phyloP scores from a whole-genome alignment of 2,888 invertebrate genomes.

The Tetragonisca angustula region DNA sequence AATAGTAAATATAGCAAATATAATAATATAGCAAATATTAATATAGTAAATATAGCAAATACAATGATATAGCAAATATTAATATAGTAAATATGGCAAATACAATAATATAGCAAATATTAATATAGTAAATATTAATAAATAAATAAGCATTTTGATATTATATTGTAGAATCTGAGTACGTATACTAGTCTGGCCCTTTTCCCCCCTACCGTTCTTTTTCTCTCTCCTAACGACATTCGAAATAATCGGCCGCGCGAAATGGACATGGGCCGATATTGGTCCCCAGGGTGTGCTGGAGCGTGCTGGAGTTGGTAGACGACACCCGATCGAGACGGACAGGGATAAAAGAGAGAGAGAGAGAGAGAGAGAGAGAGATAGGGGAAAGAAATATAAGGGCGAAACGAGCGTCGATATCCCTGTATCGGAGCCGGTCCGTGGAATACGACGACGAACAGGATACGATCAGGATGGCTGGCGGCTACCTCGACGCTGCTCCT shows the following conservation, averaged over 20 bases:
- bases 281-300: conserved; percentile 65
- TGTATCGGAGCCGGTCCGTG: conserved; percentile 18
- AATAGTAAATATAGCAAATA: too few species aligned
- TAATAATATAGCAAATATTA: too few species aligned
- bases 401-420: conserved; percentile 46
- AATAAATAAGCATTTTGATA: too few species aligned
- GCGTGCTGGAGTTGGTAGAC: conserved; percentile 34
- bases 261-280: conserved; percentile 68
- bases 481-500: conserved; percentile 5
- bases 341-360: conserved; percentile 1
- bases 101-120: too few species aligned
- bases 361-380: not conserved
- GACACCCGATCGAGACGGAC: conserved; percentile 51
- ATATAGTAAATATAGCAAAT: too few species aligned
- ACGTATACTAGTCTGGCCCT: too few species aligned
- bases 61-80: too few species aligned
- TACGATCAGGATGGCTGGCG: conserved; percentile 29
- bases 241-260: conserved; percentile 69
- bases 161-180: too few species aligned
- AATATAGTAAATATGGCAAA: too few species aligned
- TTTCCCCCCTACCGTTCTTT: not conserved
- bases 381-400: not conserved
- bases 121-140: too few species aligned
- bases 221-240: conserved; percentile 62
- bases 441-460: conserved; percentile 10